A percentile compares a stretch with the other conserved stretches of the same genome.
phyloP scores from a whole-genome alignment of 2,797 vertebrate species.

The Gambelia wislizenii region DNA sequence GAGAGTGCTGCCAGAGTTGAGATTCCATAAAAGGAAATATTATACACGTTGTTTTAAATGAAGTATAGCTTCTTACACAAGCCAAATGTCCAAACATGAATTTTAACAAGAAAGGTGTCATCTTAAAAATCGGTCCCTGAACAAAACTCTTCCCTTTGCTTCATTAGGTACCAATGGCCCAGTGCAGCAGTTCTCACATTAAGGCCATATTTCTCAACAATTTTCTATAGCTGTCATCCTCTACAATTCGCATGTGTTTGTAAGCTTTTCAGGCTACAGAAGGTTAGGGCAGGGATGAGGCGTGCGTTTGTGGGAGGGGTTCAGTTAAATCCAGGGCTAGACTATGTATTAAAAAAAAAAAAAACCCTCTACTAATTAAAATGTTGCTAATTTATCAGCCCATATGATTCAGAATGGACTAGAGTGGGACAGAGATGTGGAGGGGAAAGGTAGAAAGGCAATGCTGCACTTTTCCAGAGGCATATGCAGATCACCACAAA shows the following conservation, averaged over 20 bases:
- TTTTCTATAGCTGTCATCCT: constrained; percentile 5
- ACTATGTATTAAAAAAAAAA: not conserved
- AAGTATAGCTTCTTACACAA: not conserved
- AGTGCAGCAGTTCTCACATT: not conserved
- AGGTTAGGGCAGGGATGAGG: not conserved
- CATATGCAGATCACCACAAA: not conserved
- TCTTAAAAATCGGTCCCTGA: not conserved
- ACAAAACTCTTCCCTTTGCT: constrained; percentile 9
- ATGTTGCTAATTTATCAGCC: not conserved
- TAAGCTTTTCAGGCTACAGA: not conserved
- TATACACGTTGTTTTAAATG: constrained; percentile 7
- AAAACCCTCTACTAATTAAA: constrained; percentile 19
- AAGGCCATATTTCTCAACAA: constrained; percentile 1
- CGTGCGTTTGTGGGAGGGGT: not conserved
- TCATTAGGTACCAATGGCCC: constrained; percentile 11
- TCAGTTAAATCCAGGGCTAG: not conserved
- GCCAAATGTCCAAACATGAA: not conserved
- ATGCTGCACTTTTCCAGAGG: not conserved
- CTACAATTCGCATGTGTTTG: not conserved
- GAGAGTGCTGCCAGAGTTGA: not conserved
- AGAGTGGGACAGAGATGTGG: not conserved
- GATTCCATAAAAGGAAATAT: not conserved
- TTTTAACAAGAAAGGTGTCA: not conserved
- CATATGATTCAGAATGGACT: not conserved
- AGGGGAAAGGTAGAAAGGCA: not conserved